Base-by-base conservation (phyloP, 2,888 invertebrate species). In the Dolichopus griseipennis region DNA sequence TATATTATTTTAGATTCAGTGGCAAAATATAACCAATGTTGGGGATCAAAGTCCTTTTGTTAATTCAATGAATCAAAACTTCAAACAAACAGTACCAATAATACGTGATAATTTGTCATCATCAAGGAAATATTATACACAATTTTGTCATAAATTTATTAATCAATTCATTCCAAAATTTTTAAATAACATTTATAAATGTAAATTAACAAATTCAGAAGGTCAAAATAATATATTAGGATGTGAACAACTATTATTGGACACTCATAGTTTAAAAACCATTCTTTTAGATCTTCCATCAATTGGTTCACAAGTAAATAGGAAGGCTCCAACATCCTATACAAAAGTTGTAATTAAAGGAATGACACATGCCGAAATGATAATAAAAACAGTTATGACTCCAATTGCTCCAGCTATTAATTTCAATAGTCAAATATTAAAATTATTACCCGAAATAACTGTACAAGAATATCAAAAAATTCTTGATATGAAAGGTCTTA, bases 291-390 rank as follows among this genome's bases (percentile, higher is more conserved):
- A 96, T 79, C 83, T 99, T 73, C 99, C 99, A 0, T 93, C 95
- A 0, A 89, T 96, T 33, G 93, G 93, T 0, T 94, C 95, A 1
- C 91, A 92, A 74, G 90, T 96, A 0, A 89, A 89, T 71, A 84
- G 95, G 9, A 93, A 93, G 74, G 93, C 96, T 7, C 97, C 97
- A 0, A 90, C 93, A 0, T 92, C 93, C 71, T 95, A 89, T 72
- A 88, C 90, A 0, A 91, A 91, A 77, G 90, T 90, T 6, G 85
- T 85, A 0, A 83, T 84, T 9, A 85, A 85, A 90, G 82, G 97
- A 52, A 97, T 99, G 96, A 95, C 94, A 0, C 93, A 94, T 76
- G 97, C 97, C 0, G 99, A 99, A 81, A 97, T 98, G 95, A 92
- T 99, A 61, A 83, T 99, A n/a, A 99, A 99, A 83, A 86, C 98